phyloP scores from a whole-genome alignment of 1,140 invertebrate genomes.

The Heliconius melpomene region DNA sequence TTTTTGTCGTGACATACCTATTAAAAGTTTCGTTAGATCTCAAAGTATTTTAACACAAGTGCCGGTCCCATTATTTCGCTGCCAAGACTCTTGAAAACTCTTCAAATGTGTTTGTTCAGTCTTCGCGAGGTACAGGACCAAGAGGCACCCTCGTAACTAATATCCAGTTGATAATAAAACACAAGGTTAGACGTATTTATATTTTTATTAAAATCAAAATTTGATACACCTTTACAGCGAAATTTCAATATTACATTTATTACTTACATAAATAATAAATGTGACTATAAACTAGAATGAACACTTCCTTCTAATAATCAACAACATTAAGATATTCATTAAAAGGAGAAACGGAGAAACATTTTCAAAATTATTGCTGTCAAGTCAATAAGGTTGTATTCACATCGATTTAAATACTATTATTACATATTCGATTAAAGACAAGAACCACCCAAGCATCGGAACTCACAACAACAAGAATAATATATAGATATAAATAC shows the following conservation, averaged over 20 bases:
- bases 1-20: background rate
- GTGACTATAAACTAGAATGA: slow-evolving; percentile 71
- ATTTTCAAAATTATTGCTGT: slow-evolving; percentile 34
- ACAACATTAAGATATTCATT: slow-evolving; percentile 25
- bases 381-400: slow-evolving; percentile 1
- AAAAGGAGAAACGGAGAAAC: slow-evolving; percentile 9
- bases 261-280: slow-evolving; percentile 73
- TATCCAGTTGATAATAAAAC: slow-evolving; percentile 48
- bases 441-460: slow-evolving; percentile 23
- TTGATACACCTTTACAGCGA: slow-evolving; percentile 76
- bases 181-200: slow-evolving; percentile 53
- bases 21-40: slow-evolving; percentile 27
- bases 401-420: slow-evolving; percentile 2
- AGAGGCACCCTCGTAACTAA: background rate
- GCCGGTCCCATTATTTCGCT: slow-evolving; percentile 30
- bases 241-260: slow-evolving; percentile 69
- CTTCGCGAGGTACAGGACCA: background rate
- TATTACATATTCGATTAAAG: slow-evolving; percentile 7
- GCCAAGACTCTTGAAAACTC: slow-evolving; percentile 31
- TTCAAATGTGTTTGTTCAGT: slow-evolving; percentile 26
- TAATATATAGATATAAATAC: slow-evolving; percentile 50
- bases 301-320: slow-evolving; percentile 36
- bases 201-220: slow-evolving; percentile 76
- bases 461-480: slow-evolving; percentile 48
- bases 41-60: slow-evolving; percentile 26